These are phyloP conservation scores for Dioctria linearis DNA, from an alignment of 2,888 invertebrate genomes.

Conservation along the genomic window DNA sequence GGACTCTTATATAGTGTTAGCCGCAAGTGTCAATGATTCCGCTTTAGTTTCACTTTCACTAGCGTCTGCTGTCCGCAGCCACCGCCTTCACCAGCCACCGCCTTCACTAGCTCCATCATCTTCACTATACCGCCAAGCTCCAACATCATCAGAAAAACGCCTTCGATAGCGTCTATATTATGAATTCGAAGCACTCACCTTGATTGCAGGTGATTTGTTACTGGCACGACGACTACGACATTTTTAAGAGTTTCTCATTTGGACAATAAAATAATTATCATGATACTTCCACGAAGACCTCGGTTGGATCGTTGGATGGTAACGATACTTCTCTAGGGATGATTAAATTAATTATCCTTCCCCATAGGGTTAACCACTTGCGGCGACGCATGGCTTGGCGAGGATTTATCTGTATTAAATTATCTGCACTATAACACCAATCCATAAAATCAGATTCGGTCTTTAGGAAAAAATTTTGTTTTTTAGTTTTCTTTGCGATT, in stretches of 20 bases:
- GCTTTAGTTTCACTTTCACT: conserved; percentile 50
- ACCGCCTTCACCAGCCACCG: not conserved
- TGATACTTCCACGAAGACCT: conserved; percentile 5
- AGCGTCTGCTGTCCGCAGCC: not conserved
- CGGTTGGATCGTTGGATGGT: not conserved
- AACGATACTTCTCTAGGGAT: conserved; percentile 28
- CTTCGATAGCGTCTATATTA: not conserved
- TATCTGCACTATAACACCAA: not conserved
- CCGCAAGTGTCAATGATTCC: conserved; percentile 48
- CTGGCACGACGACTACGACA: not conserved
- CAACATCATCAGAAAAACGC: not conserved
- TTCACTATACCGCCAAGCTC: not conserved
- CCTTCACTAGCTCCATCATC: not conserved
- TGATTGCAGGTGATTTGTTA: conserved; percentile 27
- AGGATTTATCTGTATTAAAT: conserved; percentile 1
- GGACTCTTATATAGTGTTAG: not conserved
- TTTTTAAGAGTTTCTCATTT: not conserved
- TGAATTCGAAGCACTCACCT: conserved; percentile 34
- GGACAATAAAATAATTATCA: too few relatives aligned
- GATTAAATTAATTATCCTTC: conserved; percentile 46
- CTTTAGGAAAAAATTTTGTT: not conserved
- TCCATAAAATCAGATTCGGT: not conserved
- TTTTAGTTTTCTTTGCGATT: not conserved
- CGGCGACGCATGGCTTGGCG: not conserved
- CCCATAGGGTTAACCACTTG: not conserved